Base-by-base conservation (phyloP, 2,113 vertebrate species). In the Abramis brama region DNA sequence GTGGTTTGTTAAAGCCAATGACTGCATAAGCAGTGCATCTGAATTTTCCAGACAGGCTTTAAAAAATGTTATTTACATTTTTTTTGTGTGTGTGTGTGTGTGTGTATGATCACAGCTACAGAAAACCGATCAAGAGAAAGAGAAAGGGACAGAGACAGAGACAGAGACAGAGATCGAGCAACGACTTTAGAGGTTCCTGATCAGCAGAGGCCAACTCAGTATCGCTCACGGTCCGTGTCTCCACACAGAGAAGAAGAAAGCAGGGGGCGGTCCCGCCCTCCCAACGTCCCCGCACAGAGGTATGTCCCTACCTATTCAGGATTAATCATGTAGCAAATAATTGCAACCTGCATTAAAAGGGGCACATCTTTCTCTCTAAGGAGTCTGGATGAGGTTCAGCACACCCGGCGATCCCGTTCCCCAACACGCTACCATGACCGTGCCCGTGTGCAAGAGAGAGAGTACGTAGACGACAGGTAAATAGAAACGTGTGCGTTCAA, bases 311-410 rank as follows among this genome's bases (percentile, higher is more conserved):
- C 95, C 15, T 25, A n/a, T 17, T 10, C 2, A 55, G 10, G 2
- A 70, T 15, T 57, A 21, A 52, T 55, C 8, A 21, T 33, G 9
- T 33, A 11, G 2, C n/a, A 68, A 21, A 84, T 30, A 45, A 36
- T 30, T 23, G 5, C 7, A 64, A 15, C 60, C 62, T 60, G 12
- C 25, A 39, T 33, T n/a, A 23, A 78, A 52, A 66, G 39, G 7
- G 55, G 19, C 19, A 57, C 55, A 57, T 77, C 33, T 62, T 39
- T 82, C 17, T 87, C 39, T 84, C 39, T 93, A 90, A 98, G 97
- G 96, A 99, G 98, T 95, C 95, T 99, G 95, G 97, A 99, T 94
- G 97, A 99, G 95, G 97, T 97, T 93, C 96, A 97, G 94, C 97
- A 97, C 88, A 93, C 92, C 85, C 96, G 97, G 91, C 95, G 97